Conservation (phyloP, 2,888 invertebrate genomes). For the Eupithecia exiguata region DNA sequence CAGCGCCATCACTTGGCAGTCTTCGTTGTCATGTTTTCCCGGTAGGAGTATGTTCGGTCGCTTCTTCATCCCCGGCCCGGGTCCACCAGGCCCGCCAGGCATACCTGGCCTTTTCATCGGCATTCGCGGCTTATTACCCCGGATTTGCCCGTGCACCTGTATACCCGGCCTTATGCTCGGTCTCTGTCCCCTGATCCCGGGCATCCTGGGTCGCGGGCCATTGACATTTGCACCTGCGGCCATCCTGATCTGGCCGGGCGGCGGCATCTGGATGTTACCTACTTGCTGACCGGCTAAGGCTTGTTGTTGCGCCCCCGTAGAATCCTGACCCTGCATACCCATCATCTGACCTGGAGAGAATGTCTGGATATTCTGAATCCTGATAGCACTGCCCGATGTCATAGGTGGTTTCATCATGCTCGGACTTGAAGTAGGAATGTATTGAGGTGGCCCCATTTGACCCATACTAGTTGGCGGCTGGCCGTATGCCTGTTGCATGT, state of each 20-base stretch:
- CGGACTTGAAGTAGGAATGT: slow-evolving; percentile 65
- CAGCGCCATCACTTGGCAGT: slow-evolving; percentile 89
- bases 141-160: slow-evolving; percentile 73
- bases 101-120: slow-evolving; percentile 71
- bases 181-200: slow-evolving; percentile 62
- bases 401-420: slow-evolving; percentile 64
- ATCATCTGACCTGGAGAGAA: slow-evolving; percentile 67
- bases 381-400: slow-evolving; percentile 55
- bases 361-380: slow-evolving; percentile 77
- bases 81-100: slow-evolving; percentile 21
- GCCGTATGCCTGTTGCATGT: slow-evolving; percentile 78
- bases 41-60: slow-evolving; percentile 87
- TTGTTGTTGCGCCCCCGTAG: slow-evolving; percentile 34
- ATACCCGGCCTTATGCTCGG: slow-evolving; percentile 72
- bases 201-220: slow-evolving; percentile 69
- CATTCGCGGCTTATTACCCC: slow-evolving; percentile 70
- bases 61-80: slow-evolving; percentile 70
- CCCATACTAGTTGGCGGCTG: slow-evolving; percentile 57
- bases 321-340: slow-evolving; percentile 54
- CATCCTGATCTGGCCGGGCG: slow-evolving; percentile 71
- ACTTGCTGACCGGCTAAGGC: slow-evolving; percentile 55
- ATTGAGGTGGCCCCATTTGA: slow-evolving; percentile 64
- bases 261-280: slow-evolving; percentile 61
- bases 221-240: slow-evolving; percentile 65
- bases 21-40: slow-evolving; percentile 88